Conservation (phyloP, 2,797 vertebrate genomes). For the Pseudochromis fuscus region DNA sequence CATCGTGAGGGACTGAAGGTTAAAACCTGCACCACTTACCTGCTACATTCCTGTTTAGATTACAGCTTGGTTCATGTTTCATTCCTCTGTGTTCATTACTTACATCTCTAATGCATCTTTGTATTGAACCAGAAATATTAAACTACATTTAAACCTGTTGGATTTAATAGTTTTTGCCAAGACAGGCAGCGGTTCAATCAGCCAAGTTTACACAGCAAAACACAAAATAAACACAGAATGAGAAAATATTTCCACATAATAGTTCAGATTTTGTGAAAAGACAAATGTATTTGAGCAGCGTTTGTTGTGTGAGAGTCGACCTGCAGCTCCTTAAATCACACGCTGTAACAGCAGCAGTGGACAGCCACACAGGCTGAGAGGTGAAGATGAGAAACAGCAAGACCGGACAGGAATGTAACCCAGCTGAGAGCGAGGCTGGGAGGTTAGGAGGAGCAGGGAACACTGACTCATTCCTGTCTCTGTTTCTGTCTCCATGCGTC, state of each 20-base stretch:
- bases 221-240: too few relatives aligned
- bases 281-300: background rate
- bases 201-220: too few relatives aligned
- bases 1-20: background rate
- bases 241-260: background rate
- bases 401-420: constrained; percentile 68
- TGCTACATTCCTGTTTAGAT: background rate
- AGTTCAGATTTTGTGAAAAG: background rate
- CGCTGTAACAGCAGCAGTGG: constrained; percentile 14
- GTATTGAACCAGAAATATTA: too few relatives aligned
- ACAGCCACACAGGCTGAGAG: constrained; percentile 27
- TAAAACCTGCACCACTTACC: background rate
- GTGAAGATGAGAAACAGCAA: constrained; percentile 54
- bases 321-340: background rate
- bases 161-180: too few relatives aligned
- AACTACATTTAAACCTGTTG: too few relatives aligned
- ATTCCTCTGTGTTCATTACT: too few relatives aligned
- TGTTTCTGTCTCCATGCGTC: background rate
- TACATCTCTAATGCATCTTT: too few relatives aligned
- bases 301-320: background rate
- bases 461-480: constrained; percentile 68
- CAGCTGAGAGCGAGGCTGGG: constrained; percentile 42
- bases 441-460: constrained; percentile 53
- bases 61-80: too few relatives aligned
- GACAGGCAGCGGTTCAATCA: too few relatives aligned